Evolutionary conservation across 2,797 vertebrate species (phyloP), one percentile per base, ranked within the genome.

Genomic region (Gephyroberyx darwinii): DNA sequence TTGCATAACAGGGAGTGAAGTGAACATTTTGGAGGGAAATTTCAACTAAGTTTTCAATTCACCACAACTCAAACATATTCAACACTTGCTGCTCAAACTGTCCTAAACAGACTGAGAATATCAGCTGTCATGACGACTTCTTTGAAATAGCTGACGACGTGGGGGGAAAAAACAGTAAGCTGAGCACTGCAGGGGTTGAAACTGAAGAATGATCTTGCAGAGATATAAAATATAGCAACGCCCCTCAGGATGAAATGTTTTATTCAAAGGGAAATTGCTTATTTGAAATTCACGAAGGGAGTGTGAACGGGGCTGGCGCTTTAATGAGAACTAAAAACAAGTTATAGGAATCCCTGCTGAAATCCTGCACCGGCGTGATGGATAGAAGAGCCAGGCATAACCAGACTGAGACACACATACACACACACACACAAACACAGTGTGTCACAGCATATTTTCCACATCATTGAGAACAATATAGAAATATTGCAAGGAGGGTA

Each of bases 221-320:
- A 84, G 76, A 77, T 64, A 75, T 64, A 71, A 90, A 90, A 88
- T 80, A 80, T 75, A 81, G 71, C 73, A 65, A 71, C n/a, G 31
- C 75, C 75, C 83, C 86, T 82, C 26, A 80, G 75, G 76, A 83
- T 62, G 56, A 78, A 75, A 89, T 89, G 80, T 89, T 93, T 91
- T 87, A 92, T 91, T 92, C 87, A 92, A 85, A 88, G 62, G 67
- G 55, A 75, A 88, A 77, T 74, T 55, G 54, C 57, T 64, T 74
- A 65, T 91, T 88, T 86, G 75, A 86, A 84, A 90, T 89, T 87
- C 80, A 81, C 31, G 0, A 74, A 69, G n/a, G 74, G 75, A 79
- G 43, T 72, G 55, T 69, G 79, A 75, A 81, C 45, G 47, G 67
- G 58, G 70, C 60, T 68, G 56, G 31, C 10, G 37, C 73, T 77